Percentiles rank a stretch among this genome's conserved stretches.
Evolutionary conservation across 1,140 invertebrate genomes (phyloP).

Genomic region (Macrocentrus cingulum): DNA sequence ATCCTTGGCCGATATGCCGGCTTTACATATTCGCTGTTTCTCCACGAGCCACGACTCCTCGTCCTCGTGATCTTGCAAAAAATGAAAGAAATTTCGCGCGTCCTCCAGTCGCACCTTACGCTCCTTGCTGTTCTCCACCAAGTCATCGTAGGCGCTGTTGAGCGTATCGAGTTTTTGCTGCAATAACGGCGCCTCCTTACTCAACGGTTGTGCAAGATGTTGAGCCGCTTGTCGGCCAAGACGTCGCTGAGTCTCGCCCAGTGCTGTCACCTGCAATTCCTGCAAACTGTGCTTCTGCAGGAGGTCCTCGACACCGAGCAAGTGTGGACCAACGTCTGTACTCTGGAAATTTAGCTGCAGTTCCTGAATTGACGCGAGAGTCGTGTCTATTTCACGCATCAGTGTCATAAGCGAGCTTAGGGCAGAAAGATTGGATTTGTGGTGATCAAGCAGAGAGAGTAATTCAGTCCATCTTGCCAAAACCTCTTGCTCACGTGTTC

Average conservation of each 20-base stretch:
- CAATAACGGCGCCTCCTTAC: constrained; percentile 68
- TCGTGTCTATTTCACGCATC: constrained; percentile 90
- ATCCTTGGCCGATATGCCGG: constrained; percentile 91
- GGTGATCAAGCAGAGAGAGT: constrained; percentile 81
- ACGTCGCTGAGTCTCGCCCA: constrained; percentile 79
- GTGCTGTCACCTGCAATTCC: constrained; percentile 84
- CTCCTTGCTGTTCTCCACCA: constrained; percentile 74
- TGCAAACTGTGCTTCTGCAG: constrained; percentile 90
- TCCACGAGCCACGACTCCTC: constrained; percentile 93
- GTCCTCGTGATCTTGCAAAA: constrained; percentile 91
- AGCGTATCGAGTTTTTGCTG: constrained; percentile 71
- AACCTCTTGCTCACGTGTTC: constrained; percentile 82
- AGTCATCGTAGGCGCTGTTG: constrained; percentile 71
- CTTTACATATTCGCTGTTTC: constrained; percentile 87
- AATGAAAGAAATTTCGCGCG: constrained; percentile 91
- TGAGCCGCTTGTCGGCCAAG: constrained; percentile 70
- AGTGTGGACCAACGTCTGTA: constrained; percentile 86
- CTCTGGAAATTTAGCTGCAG: constrained; percentile 81
- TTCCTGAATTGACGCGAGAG: constrained; percentile 78
- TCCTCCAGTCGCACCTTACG: constrained; percentile 84
- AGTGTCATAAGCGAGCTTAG: constrained; percentile 80
- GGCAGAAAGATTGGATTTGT: constrained; percentile 77
- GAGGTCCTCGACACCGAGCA: constrained; percentile 90
- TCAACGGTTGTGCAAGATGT: constrained; percentile 58
- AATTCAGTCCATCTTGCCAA: constrained; percentile 86